Percentiles rank a stretch among this genome's conserved stretches.
These are phyloP conservation scores for Ammospiza maritima DNA, from an alignment of 2,797 vertebrate genomes.

Conservation along the genomic window DNA sequence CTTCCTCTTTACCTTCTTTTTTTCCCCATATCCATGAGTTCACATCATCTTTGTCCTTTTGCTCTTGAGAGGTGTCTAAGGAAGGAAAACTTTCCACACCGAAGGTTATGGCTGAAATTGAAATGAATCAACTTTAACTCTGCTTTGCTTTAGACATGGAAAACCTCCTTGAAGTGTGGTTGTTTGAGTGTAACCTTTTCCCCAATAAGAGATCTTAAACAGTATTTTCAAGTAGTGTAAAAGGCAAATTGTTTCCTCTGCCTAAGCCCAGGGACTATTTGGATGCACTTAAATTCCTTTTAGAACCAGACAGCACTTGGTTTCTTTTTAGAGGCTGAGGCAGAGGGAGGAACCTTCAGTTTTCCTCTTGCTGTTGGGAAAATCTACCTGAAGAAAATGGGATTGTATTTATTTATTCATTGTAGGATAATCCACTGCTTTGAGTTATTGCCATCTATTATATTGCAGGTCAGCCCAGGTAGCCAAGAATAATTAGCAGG, in stretches of 20 bases:
- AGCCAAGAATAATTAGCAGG: not conserved
- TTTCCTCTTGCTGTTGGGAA: not conserved
- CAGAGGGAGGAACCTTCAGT: not conserved
- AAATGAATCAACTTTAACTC: accelerated
- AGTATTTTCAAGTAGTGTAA: not conserved
- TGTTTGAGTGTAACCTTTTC: not conserved
- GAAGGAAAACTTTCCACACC: not conserved
- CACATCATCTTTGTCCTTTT: not conserved
- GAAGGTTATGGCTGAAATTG: not conserved
- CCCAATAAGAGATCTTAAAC: not conserved
- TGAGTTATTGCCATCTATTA: not conserved
- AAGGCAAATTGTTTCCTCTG: not conserved
- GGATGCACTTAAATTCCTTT: not conserved
- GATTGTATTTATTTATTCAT: not conserved
- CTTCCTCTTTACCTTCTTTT: not conserved
- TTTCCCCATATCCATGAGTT: not conserved
- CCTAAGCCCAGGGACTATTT: not conserved
- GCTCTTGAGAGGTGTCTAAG: not conserved
- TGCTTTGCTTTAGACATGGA: not conserved
- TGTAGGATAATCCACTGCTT: not conserved
- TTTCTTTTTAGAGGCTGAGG: not conserved
- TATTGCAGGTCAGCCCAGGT: not conserved
- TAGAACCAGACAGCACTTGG: not conserved
- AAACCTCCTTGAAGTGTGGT: not conserved
- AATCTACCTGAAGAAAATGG: not conserved